phyloP scores from a whole-genome alignment of 1,140 invertebrate species.

The Temnothorax longispinosus region DNA sequence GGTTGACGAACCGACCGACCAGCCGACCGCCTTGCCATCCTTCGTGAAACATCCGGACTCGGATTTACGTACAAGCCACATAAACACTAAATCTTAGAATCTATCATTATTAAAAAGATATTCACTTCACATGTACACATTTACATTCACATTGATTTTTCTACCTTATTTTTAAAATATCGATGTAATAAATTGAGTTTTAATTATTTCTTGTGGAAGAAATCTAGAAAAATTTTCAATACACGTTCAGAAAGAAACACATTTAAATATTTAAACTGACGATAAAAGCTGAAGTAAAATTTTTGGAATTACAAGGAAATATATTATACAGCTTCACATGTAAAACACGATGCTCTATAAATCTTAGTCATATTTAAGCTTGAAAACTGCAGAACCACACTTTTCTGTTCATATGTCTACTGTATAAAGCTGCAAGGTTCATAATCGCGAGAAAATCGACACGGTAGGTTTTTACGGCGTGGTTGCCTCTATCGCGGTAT shows the following conservation, averaged over 20 bases:
- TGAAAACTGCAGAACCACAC: not conserved
- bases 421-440: not conserved
- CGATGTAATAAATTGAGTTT: not conserved
- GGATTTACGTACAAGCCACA: conserved; percentile 1
- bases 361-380: not conserved
- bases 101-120: not conserved
- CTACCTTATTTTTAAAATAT: not conserved
- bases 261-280: not conserved
- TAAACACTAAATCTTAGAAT: not conserved
- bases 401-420: not conserved
- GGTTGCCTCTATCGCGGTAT: not conserved
- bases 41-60: not conserved
- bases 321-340: not conserved
- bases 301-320: not conserved
- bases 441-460: conserved; percentile 16
- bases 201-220: not conserved
- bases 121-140: not conserved
- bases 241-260: not conserved
- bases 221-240: not conserved
- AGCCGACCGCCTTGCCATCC: not conserved
- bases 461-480: not conserved
- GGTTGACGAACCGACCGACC: conserved; percentile 38
- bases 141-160: not conserved
- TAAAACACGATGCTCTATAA: not conserved
- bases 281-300: not conserved